phyloP scores from a whole-genome alignment of 2,113 vertebrate genomes.

The Ariopsis seemanni region DNA sequence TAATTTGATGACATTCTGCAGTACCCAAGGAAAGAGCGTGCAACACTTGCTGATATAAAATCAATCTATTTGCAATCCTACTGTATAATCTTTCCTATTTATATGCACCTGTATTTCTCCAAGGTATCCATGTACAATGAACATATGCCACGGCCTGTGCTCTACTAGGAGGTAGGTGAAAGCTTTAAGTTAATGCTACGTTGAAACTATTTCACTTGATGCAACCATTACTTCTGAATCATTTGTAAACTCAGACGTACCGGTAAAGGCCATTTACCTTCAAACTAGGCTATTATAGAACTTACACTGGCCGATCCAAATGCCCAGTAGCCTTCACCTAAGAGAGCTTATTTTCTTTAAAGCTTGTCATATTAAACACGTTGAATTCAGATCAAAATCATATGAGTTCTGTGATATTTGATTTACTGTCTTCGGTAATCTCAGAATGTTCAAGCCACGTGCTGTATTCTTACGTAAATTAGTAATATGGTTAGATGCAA shows the following conservation, averaged over 20 bases:
- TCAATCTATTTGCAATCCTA: too few relatives aligned
- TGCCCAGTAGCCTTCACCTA: neutral
- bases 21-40: too few relatives aligned
- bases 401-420: conserved; percentile 50
- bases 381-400: conserved; percentile 57
- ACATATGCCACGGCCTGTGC: too few relatives aligned
- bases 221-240: neutral
- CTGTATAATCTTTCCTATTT: too few relatives aligned
- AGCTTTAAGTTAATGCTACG: too few relatives aligned
- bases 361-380: conserved; percentile 50
- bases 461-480: neutral
- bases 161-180: neutral
- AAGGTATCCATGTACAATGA: too few relatives aligned
- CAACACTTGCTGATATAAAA: too few relatives aligned
- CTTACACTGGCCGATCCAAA: neutral
- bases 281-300: neutral
- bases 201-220: neutral
- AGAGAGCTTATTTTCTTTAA: conserved; percentile 53
- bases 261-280: neutral
- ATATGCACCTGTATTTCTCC: too few relatives aligned
- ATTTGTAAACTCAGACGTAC: neutral
- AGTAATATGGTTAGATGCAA: neutral
- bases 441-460: conserved; percentile 50
- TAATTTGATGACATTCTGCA: too few relatives aligned
- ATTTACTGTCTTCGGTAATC: conserved; percentile 48